A percentile compares a stretch with the other conserved stretches of the same genome.
phyloP scores from a whole-genome alignment of 2,888 invertebrate species.

The Tenthredo mesomela region DNA sequence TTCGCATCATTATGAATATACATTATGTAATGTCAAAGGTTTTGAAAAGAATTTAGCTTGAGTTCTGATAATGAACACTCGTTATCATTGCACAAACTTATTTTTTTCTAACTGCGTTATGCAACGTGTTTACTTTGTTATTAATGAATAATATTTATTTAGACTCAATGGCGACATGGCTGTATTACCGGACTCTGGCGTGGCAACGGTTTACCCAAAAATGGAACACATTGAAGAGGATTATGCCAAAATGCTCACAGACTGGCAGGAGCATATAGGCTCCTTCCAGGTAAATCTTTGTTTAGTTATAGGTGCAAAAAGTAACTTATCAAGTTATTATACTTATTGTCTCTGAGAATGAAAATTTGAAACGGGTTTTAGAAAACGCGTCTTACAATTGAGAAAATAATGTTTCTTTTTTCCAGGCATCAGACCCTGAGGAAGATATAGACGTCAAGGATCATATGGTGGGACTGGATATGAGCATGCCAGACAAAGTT shows the following conservation, averaged over 20 bases:
- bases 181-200: slow-evolving; percentile 75
- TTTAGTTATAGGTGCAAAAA: not conserved
- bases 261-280: slow-evolving; percentile 79
- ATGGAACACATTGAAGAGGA: slow-evolving; percentile 77
- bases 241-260: slow-evolving; percentile 78
- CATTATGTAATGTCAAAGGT: slow-evolving; percentile 8
- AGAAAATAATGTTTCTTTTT: slow-evolving; percentile 31
- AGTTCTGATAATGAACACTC: slow-evolving; percentile 7
- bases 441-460: slow-evolving; percentile 71
- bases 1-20: not conserved
- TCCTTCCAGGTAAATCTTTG: slow-evolving; percentile 75
- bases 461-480: slow-evolving; percentile 66
- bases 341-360: not conserved
- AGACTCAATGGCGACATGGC: slow-evolving; percentile 78
- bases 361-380: not conserved
- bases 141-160: slow-evolving; percentile 44
- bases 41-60: slow-evolving; percentile 18
- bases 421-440: slow-evolving; percentile 71
- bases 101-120: not conserved
- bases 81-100: slow-evolving; percentile 26
- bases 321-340: not conserved
- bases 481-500: slow-evolving; percentile 62
- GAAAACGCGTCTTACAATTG: not conserved
- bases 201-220: slow-evolving; percentile 67
- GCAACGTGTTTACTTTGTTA: not conserved